phyloP scores from a whole-genome alignment of 2,113 vertebrate genomes.

The Erythrocercus mccallii region DNA sequence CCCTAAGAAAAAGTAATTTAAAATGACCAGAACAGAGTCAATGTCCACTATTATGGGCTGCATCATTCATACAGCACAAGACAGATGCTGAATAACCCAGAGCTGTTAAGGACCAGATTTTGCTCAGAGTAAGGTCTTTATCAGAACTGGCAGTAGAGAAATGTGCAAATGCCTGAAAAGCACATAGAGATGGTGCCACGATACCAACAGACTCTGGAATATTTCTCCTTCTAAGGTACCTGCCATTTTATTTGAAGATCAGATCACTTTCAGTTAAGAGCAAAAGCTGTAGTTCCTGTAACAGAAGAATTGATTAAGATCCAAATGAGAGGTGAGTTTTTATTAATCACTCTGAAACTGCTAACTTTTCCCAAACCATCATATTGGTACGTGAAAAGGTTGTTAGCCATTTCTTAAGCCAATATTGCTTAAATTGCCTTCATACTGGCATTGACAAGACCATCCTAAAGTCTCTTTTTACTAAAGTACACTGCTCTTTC shows the following conservation, averaged over 20 bases:
- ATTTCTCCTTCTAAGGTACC: not conserved
- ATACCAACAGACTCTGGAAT: not conserved
- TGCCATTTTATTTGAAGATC: not conserved
- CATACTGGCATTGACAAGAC: not conserved
- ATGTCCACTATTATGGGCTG: not conserved
- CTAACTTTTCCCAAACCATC: not conserved
- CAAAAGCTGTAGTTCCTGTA: not conserved
- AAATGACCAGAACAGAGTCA: not conserved
- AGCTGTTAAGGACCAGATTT: not conserved
- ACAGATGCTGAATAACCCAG: not conserved
- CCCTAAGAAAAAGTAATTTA: not conserved
- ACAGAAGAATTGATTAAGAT: constrained; percentile 13
- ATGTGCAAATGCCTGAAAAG: not conserved
- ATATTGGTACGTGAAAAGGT: not conserved
- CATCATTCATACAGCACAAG: not conserved
- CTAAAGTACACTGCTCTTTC: not conserved
- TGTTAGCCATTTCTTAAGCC: not conserved
- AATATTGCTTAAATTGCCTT: constrained; percentile 17
- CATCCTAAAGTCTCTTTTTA: not conserved
- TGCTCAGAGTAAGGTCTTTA: not conserved
- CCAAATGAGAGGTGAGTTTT: not conserved
- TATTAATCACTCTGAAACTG: not conserved
- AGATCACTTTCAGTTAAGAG: not conserved
- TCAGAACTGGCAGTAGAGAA: not conserved
- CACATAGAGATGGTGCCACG: not conserved